Conservation (phyloP, 2,797 vertebrate species). For the Antennarius maculatus region DNA sequence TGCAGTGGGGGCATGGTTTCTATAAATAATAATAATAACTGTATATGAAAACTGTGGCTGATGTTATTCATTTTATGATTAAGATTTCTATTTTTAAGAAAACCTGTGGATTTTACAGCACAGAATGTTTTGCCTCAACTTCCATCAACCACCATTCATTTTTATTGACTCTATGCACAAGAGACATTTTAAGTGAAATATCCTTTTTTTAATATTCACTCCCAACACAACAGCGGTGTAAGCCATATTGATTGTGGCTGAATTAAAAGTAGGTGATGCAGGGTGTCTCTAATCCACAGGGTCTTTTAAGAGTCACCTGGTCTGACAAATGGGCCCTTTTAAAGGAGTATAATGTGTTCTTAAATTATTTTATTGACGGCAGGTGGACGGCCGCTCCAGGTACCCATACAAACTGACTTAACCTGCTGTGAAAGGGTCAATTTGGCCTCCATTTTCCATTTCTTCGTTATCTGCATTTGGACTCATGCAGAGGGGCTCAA, state of each 20-base stretch:
- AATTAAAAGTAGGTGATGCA: slow-evolving; percentile 91
- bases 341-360: slow-evolving; percentile 99
- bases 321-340: slow-evolving; percentile 96
- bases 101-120: slow-evolving; percentile 32
- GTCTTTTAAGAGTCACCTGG: slow-evolving; percentile 99
- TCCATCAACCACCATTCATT: slow-evolving; percentile 52
- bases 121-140: slow-evolving; percentile 37
- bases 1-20: too few relatives aligned
- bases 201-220: slow-evolving; percentile 82
- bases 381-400: slow-evolving; percentile 94
- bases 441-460: slow-evolving; percentile 98
- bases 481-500: slow-evolving; percentile 86
- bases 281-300: slow-evolving; percentile 88
- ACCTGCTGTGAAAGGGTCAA: slow-evolving; percentile 98
- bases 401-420: slow-evolving; percentile 91
- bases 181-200: slow-evolving; percentile 76
- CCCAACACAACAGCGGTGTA: slow-evolving; percentile 76
- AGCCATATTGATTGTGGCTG: slow-evolving; percentile 83
- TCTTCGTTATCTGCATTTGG: slow-evolving; percentile 91
- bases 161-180: slow-evolving; percentile 76
- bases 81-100: slow-evolving; percentile 24
- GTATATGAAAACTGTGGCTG: slow-evolving; percentile 5
- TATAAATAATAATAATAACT: too few relatives aligned
- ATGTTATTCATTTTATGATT: slow-evolving; percentile 38
- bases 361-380: slow-evolving; percentile 97